Base-by-base conservation (phyloP, 1,140 invertebrate species). In the Drosophila pseudoananassae region DNA sequence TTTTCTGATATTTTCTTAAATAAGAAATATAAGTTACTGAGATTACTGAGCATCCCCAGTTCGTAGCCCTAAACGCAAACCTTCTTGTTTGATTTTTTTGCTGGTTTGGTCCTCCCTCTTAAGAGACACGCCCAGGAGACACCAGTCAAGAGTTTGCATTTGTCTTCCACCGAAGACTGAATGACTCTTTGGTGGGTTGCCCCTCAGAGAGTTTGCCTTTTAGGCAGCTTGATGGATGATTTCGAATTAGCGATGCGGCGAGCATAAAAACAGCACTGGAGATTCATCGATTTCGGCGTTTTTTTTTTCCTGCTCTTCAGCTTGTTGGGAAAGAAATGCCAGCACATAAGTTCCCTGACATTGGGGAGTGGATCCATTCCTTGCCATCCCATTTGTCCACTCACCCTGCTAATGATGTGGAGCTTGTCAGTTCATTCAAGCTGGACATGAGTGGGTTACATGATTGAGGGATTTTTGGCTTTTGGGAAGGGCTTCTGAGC, bases 181-280 rank as follows among this genome's bases (percentile, higher is more conserved):
- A 72, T 77, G 73, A 77, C 60, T 80, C 78, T 53, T 66, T 66
- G 72, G 55, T 68, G 51, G 27, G 71, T 51, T 66, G 46, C 63
- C 63, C 63, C 51, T 46, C 20, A 20, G 20, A 25, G 40, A 43
- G 60, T 55, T 40, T 65, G 45, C 53, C 72, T 43, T 50, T 58
- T 38, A 71, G 66, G 23, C 70, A 61, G 33, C 56, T 83, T 87
- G 83, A 87, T 87, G 81, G 83, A 87, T 87, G 83, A 82, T 83
- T 79, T 60, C 63, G 78, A 88, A 87, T 87, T 87, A 88, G 83
- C 83, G 83, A 71, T 74, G 80, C 66, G 71, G 57, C 80, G 59
- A 69, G 66, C 66, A 70, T 56, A 70, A 57, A 73, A 63, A 51
- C 66, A 72, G 55, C 56, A 40, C 63, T 61, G 56, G 49, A 84